These are phyloP conservation scores for Orycteropus afer DNA, from an alignment of 2,113 vertebrate species.

Conservation along the genomic window DNA sequence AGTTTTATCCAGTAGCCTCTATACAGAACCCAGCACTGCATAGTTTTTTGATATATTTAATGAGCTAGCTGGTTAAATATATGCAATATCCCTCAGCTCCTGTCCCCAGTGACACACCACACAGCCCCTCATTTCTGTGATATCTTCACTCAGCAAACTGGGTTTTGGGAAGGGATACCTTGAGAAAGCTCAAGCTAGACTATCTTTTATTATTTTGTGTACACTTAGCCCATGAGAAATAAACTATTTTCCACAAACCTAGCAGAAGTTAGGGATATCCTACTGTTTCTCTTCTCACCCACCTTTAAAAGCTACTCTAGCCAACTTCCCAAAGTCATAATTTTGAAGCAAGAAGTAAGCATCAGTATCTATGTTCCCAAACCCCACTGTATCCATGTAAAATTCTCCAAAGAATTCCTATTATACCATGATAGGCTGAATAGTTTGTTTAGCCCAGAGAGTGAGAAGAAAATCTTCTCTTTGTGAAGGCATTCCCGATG, in stretches of 20 bases:
- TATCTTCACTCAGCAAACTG: background rate
- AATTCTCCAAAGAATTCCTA: conserved; percentile 6
- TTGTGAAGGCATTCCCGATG: background rate
- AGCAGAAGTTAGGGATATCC: background rate
- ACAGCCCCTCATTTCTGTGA: background rate
- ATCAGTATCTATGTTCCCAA: background rate
- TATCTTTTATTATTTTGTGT: background rate
- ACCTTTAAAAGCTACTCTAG: background rate
- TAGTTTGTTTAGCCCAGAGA: background rate
- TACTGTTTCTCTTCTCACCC: background rate
- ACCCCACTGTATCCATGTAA: background rate
- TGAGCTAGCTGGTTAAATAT: background rate
- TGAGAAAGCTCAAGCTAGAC: background rate
- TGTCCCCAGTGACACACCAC: background rate
- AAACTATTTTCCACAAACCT: background rate
- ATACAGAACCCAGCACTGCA: background rate
- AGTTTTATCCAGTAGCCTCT: background rate
- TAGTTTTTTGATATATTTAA: background rate
- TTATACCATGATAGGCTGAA: background rate
- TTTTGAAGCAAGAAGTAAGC: conserved; percentile 10
- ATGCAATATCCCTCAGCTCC: background rate
- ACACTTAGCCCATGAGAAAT: background rate
- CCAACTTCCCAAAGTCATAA: background rate
- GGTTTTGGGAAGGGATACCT: background rate
- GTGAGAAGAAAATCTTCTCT: background rate